Conservation (phyloP, 2,888 invertebrate genomes). For the Pyrochroa serraticornis region DNA sequence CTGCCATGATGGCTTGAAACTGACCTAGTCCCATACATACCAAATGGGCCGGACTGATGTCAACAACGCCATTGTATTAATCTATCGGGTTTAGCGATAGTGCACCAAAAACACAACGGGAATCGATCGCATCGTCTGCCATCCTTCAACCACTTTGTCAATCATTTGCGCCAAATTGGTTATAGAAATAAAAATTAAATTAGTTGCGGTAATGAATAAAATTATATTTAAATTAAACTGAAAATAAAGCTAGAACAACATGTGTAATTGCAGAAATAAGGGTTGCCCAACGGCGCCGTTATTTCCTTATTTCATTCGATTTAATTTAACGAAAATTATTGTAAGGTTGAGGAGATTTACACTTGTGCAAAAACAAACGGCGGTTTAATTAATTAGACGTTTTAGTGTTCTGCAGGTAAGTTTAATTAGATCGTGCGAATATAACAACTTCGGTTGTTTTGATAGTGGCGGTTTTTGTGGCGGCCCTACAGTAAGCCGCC, state of each 20-base stretch:
- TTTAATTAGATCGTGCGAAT: slow-evolving; percentile 27
- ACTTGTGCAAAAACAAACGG: slow-evolving; percentile 19
- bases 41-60: slow-evolving; percentile 13
- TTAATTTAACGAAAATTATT: slow-evolving; percentile 19
- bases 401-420: slow-evolving; percentile 20
- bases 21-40: slow-evolving; percentile 20
- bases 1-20: slow-evolving; percentile 14
- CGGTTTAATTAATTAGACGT: slow-evolving; percentile 26
- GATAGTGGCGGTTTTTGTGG: slow-evolving; percentile 29
- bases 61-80: slow-evolving; percentile 9
- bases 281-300: too few relatives aligned
- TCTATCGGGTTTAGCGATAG: slow-evolving; percentile 6
- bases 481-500: slow-evolving; percentile 6
- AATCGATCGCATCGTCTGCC: neutral
- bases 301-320: too few relatives aligned
- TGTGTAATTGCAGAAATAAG: slow-evolving; percentile 16
- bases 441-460: slow-evolving; percentile 28
- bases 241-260: too few relatives aligned
- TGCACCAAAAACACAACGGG: slow-evolving; percentile 3
- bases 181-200: too few relatives aligned
- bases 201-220: too few relatives aligned
- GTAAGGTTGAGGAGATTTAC: slow-evolving; percentile 12
- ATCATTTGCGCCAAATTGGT: too few relatives aligned
- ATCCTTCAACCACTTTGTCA: too few relatives aligned
- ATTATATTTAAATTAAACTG: too few relatives aligned